Evolutionary conservation across 2,888 invertebrate species (phyloP).

Genomic region (Philereme transversata): DNA sequence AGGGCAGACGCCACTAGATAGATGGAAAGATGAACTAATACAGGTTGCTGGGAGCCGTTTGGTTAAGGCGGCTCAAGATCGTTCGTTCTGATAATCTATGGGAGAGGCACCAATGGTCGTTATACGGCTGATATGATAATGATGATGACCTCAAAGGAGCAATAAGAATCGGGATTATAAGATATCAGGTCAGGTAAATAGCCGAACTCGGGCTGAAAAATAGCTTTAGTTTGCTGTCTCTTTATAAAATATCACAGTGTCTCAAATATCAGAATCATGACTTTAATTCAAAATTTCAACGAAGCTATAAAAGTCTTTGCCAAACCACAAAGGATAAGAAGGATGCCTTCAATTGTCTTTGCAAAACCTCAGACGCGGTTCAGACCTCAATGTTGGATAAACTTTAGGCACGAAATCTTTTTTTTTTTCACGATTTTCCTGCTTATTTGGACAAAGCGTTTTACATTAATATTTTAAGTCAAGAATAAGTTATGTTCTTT

Average conservation of each 20-base stretch:
- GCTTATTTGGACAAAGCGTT: constrained; percentile 1
- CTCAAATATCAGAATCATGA: not conserved
- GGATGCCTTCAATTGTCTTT: constrained; percentile 6
- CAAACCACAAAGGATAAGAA: constrained; percentile 17
- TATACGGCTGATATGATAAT: too few relatives aligned
- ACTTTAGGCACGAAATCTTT: not conserved
- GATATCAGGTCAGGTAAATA: too few relatives aligned
- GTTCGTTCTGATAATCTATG: too few relatives aligned
- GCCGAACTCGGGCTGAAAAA: too few relatives aligned
- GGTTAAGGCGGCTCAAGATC: too few relatives aligned
- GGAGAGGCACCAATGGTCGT: too few relatives aligned
- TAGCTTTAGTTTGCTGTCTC: too few relatives aligned
- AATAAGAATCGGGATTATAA: too few relatives aligned
- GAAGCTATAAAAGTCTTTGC: constrained; percentile 8
- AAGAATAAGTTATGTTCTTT: constrained; percentile 2
- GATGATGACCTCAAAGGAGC: too few relatives aligned
- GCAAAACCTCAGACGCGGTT: constrained; percentile 1
- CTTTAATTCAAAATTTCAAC: constrained; percentile 4
- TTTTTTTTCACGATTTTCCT: constrained; percentile 11
- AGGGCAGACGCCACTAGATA: too few relatives aligned
- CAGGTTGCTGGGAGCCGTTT: too few relatives aligned
- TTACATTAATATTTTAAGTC: not conserved
- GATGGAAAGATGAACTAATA: too few relatives aligned
- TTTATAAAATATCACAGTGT: not conserved
- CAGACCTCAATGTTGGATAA: constrained; percentile 1